These are phyloP conservation scores for Carabus problematicus DNA, from an alignment of 2,888 invertebrate species.

Conservation along the genomic window DNA sequence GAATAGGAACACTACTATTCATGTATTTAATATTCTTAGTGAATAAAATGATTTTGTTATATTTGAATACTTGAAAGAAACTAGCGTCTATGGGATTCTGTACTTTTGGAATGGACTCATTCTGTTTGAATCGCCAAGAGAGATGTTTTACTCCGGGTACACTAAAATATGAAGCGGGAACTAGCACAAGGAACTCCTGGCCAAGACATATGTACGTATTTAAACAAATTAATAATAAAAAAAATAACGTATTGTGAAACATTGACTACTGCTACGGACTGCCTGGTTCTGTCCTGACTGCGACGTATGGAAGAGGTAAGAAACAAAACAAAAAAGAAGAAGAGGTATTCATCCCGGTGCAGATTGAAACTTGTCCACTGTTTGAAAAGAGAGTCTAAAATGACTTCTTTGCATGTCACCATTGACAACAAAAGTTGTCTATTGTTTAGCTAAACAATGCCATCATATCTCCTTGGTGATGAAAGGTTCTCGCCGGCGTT, in stretches of 20 bases:
- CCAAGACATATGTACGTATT: too few relatives aligned
- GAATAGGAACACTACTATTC: too few relatives aligned
- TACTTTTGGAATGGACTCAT: too few relatives aligned
- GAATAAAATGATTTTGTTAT: too few relatives aligned
- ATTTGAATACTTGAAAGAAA: too few relatives aligned
- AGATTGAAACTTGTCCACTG: conserved; percentile 55
- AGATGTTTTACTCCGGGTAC: too few relatives aligned
- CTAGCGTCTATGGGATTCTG: too few relatives aligned
- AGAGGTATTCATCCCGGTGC: conserved; percentile 41
- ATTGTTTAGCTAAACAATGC: conserved; percentile 59
- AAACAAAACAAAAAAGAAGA: conserved; percentile 12
- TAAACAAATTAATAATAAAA: neutral
- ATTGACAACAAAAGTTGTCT: conserved; percentile 58
- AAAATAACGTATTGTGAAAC: neutral
- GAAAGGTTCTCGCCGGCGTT: conserved; percentile 50
- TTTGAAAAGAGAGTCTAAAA: conserved; percentile 54
- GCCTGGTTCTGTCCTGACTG: neutral
- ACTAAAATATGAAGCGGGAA: too few relatives aligned
- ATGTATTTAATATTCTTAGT: too few relatives aligned
- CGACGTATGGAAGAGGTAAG: neutral
- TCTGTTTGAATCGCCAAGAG: too few relatives aligned
- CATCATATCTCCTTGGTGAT: conserved; percentile 58
- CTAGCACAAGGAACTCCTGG: too few relatives aligned
- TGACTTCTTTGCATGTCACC: conserved; percentile 59
- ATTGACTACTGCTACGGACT: neutral